Evolutionary conservation across 1,140 invertebrate species (phyloP).

Genomic region (Nasonia giraulti): DNA sequence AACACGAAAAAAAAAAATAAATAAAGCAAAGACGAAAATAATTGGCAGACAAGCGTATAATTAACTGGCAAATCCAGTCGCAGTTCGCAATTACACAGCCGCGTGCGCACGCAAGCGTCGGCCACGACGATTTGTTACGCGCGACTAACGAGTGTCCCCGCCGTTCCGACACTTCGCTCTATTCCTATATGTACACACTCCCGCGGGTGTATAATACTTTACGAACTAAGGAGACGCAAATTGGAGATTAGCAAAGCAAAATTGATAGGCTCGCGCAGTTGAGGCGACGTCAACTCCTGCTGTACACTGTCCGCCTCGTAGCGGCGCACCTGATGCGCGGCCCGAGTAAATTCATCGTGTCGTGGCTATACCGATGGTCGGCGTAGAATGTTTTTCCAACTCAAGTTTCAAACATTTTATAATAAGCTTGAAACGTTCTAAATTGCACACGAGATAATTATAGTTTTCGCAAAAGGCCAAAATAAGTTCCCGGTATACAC

Average conservation of each 20-base stretch:
- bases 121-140: constrained; percentile 16
- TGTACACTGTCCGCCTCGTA: not conserved
- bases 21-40: not conserved
- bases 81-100: not conserved
- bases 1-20: not conserved
- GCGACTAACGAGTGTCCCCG: constrained; percentile 36
- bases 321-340: not conserved
- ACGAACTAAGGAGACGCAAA: constrained; percentile 63
- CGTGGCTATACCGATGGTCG: too few relatives aligned
- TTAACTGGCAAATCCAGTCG: not conserved
- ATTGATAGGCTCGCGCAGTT: constrained; percentile 62
- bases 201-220: constrained; percentile 54
- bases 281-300: not conserved
- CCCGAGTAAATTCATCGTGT: too few relatives aligned
- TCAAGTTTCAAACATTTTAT: too few relatives aligned
- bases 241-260: constrained; percentile 69
- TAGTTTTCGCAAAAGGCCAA: too few relatives aligned
- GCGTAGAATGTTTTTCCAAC: too few relatives aligned
- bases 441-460: too few relatives aligned
- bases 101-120: not conserved
- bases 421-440: too few relatives aligned
- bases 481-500: too few relatives aligned
- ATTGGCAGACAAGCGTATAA: not conserved
- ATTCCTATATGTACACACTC: not conserved
- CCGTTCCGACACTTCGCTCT: not conserved